phyloP scores from a whole-genome alignment of 2,797 vertebrate genomes.

The Melanogrammus aeglefinus region DNA sequence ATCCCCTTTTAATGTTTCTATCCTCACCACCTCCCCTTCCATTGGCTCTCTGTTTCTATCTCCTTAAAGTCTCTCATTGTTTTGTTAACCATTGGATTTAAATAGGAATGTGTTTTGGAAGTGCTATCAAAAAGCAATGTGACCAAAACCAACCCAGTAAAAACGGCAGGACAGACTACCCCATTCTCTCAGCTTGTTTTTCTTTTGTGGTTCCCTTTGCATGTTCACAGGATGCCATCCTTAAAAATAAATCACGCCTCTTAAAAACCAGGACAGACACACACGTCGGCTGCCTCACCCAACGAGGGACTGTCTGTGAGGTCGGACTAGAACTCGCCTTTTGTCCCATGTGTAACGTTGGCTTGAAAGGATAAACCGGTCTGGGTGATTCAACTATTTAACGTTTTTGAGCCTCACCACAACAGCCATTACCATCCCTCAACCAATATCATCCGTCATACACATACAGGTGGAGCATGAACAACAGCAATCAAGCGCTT shows the following conservation, averaged over 20 bases:
- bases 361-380: background rate
- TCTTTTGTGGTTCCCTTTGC: background rate
- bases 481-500: no score
- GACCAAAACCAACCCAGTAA: background rate
- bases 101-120: no score
- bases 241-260: background rate
- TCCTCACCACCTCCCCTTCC: background rate
- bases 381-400: background rate
- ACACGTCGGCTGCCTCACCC: background rate
- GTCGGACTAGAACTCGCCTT: background rate
- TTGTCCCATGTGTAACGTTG: no score
- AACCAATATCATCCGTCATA: background rate
- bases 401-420: no score
- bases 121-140: background rate
- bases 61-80: conserved; percentile 5
- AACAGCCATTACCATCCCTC: background rate
- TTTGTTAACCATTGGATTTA: background rate
- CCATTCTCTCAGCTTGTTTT: background rate
- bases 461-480: background rate
- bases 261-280: background rate
- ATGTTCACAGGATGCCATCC: background rate
- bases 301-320: background rate
- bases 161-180: background rate
- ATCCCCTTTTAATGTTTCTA: background rate
- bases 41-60: background rate